Evolutionary conservation across 1,140 invertebrate genomes (phyloP), one percentile per base, ranked within the genome.

Genomic region (Caligus rogercresseyi): DNA sequence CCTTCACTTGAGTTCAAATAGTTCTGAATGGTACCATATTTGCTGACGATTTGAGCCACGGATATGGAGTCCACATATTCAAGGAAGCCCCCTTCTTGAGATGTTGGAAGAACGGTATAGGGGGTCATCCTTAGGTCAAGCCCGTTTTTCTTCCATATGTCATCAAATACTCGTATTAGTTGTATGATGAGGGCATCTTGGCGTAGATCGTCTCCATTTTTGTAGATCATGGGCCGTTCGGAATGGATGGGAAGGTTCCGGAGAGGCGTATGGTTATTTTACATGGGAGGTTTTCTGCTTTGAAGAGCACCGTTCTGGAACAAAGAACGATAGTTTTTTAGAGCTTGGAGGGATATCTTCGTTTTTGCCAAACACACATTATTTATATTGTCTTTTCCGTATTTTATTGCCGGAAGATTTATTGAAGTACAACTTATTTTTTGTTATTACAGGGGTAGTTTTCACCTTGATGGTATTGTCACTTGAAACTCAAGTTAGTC

Each of bases 171-270:
- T 24, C 74, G 68, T 25, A 81, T 74, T 64, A 80, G 74, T 69
- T 81, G 78, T 19, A 80, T 68, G 0, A 80, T 80, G 54, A 81
- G 69, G 79, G 81, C 80, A 66, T 81, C 79, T 66, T 81, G 79
- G 25, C 80, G 67, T 11, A 81, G 68, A 71, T 81, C 79, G 70
- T 81, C 80, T 25, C 80, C 80, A 69, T 78, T 78, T 69, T 81
- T 81, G 70, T 80, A 81, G 25, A 81, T 77, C 7, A 81, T 69
- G 66, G 75, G 20, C 24, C 20, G 19, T 20, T 56, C 20, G 15
- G 19, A 20, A 21, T 56, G 20, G 31, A 7, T 43, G n/a, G n/a
- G n/a, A 43, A 43, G 19, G 20, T n/a, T 18, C 24, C 54, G 14
- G 54, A 56, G 20, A 21, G 54, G 3, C 54, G 15, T 20, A 56